Evolutionary conservation across 2,888 invertebrate species (phyloP), one percentile per base, ranked within the genome.

Genomic region (Meta bourneti): DNA sequence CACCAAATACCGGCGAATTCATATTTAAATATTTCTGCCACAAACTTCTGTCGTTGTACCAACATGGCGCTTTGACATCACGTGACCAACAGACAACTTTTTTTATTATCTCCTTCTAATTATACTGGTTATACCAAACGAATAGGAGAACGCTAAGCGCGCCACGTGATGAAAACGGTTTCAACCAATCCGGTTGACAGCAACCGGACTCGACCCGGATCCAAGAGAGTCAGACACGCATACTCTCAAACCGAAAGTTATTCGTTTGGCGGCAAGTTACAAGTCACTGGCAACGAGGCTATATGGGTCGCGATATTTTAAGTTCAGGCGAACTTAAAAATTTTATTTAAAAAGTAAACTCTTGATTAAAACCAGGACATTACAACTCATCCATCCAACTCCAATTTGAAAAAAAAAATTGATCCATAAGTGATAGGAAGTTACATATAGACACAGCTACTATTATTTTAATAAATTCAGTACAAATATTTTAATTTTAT

Each of bases 41-140:
- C 80, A 51, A 84, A 74, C 78, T 34, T 69, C 52, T 9, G 52
- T 61, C 82, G 86, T 77, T 78, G 80, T 89, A 89, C 89, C 92
- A 89, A 89, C 89, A 92, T 92, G 92, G 92, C 92, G 92, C 84
- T 89, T 61, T 69, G 61, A 78, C 72, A 70, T 92, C 92, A 92
- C 92, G 89, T 89, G 92, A 92, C 89, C 86, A 71, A 61, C 61
- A 16, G 19, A 19, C 19, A 20, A 52, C 81, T 92, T 92, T 90
- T 91, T 87, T 86, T 82, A 49, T 70, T 51, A 83, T 75, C 69
- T 9, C 87, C 52, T 83, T 88, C 84, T 84, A 91, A 83, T 91
- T 91, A 91, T 82, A 88, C 78, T 88, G 70, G 80, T 61, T 79
- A 82, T 70, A 84, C 74, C 71, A 84, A 88, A 71, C 91, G 91